Evolutionary conservation across 1,140 invertebrate genomes (phyloP), one percentile per base, ranked within the genome.

Genomic region (Odontomachus brunneus): DNA sequence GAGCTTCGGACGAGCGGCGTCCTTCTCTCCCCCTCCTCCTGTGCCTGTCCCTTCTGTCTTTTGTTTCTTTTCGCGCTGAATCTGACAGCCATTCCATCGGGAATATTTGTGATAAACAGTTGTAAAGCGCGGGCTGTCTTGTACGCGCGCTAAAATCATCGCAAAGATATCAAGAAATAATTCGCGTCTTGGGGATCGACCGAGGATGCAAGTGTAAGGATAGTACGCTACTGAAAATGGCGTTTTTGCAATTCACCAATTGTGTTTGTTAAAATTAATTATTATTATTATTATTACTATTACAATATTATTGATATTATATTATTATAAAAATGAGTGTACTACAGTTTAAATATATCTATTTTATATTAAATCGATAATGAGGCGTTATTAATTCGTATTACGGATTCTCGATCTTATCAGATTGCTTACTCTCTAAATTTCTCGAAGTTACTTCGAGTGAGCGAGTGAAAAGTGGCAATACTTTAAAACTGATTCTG

Each of bases 341-440:
- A 92, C 90, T 88, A 90, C 90, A 92, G 88, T 93, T 93, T 90
- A 91, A 92, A 92, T 89, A 91, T 92, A 91, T 89, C 89, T 92
- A 90, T 92, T 89, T 88, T 93, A 92, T 93, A 92, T 93, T 92
- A 92, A 92, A 92, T 87, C 75, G 65, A 84, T 63, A 87, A 87
- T 29, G 38, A 86, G 81, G 72, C 85, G 78, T 84, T 89, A 86
- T 90, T 85, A 84, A 85, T 89, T 84, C 71, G 86, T 72, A 85
- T 83, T 72, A 76, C 55, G 24, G 3, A 53, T 75, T 75, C 44
- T 19, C 60, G 2, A 2, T 29, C 26, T 60, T 26, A 44, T 29
- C 26, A n/a, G 24, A 57, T n/a, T n/a, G n/a, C n/a, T n/a, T n/a
- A n/a, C n/a, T n/a, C n/a, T n/a, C n/a, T n/a, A n/a, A n/a, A n/a